These are phyloP conservation scores for Drosophila neonasuta DNA, from an alignment of 2,888 invertebrate genomes.

Conservation along the genomic window DNA sequence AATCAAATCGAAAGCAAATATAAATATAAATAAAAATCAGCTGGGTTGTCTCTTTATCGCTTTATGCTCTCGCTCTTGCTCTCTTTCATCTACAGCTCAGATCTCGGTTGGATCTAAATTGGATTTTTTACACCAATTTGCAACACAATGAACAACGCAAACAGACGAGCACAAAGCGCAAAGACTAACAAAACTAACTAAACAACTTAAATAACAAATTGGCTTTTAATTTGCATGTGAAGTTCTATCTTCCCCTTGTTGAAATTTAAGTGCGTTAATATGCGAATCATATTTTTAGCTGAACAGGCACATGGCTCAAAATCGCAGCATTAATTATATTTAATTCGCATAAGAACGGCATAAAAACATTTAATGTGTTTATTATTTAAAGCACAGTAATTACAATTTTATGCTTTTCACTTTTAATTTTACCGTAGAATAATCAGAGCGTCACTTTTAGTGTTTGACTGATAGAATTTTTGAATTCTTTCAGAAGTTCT, in stretches of 20 bases:
- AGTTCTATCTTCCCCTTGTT: slow-evolving; percentile 26
- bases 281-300: slow-evolving; percentile 34
- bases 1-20: slow-evolving; percentile 46
- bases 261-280: slow-evolving; percentile 28
- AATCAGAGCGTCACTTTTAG: not conserved
- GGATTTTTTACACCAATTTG: slow-evolving; percentile 35
- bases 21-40: slow-evolving; percentile 64
- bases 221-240: slow-evolving; percentile 43
- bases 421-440: slow-evolving; percentile 26
- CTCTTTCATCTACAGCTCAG: slow-evolving; percentile 5
- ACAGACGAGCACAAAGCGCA: slow-evolving; percentile 13
- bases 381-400: not conserved
- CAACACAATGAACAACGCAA: slow-evolving; percentile 14
- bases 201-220: slow-evolving; percentile 42
- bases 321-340: slow-evolving; percentile 20
- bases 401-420: not conserved
- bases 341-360: not conserved
- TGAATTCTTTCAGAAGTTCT: slow-evolving; percentile 17
- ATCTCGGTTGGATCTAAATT: slow-evolving; percentile 12
- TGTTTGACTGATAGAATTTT: not conserved
- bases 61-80: not conserved
- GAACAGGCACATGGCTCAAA: slow-evolving; percentile 12
- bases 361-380: slow-evolving; percentile 19
- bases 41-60: slow-evolving; percentile 27
- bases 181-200: slow-evolving; percentile 24